These are phyloP conservation scores for Vombatus ursinus DNA, from an alignment of 2,113 vertebrate genomes.

Conservation along the genomic window DNA sequence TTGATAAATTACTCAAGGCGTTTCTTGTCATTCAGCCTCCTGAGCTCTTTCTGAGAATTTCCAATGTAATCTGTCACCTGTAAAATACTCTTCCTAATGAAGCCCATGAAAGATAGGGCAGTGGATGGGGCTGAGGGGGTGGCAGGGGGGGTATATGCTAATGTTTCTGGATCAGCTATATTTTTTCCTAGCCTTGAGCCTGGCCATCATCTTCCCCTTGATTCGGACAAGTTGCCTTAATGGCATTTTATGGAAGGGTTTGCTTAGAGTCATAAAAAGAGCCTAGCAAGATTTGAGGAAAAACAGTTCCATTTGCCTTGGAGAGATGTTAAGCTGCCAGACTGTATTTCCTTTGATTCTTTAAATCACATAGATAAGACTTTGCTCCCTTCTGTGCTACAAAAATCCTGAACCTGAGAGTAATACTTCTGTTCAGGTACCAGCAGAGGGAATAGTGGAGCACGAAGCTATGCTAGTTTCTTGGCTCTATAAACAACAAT, in stretches of 20 bases:
- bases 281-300: neutral
- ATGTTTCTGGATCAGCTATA: neutral
- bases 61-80: neutral
- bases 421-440: neutral
- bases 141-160: too few species aligned
- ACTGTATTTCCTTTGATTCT: neutral
- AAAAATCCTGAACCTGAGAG: neutral
- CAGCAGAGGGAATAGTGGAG: neutral
- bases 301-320: neutral
- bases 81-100: neutral
- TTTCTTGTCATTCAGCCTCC: neutral
- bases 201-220: neutral
- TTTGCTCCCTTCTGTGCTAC: neutral
- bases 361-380: neutral
- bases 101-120: neutral
- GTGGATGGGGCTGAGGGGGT: neutral
- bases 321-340: neutral
- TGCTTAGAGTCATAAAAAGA: neutral
- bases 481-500: neutral
- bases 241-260: neutral
- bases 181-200: neutral
- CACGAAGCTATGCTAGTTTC: neutral
- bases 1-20: neutral
- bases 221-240: neutral
- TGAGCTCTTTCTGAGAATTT: neutral